A percentile compares a stretch with the other conserved stretches of the same genome.
These are phyloP conservation scores for Poecilia latipinna DNA, from an alignment of 2,113 vertebrate species.

Conservation along the genomic window DNA sequence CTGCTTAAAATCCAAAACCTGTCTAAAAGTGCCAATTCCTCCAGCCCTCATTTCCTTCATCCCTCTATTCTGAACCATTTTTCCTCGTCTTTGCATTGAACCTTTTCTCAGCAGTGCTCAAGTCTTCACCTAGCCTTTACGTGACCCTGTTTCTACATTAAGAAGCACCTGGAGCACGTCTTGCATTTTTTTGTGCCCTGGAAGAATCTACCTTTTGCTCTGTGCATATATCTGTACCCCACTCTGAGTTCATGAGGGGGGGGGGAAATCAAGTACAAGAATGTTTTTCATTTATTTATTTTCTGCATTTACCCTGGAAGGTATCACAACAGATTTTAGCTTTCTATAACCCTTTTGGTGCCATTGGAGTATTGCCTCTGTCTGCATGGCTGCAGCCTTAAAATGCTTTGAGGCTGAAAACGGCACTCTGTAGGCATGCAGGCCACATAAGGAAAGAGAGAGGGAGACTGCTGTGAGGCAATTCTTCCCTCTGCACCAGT, in stretches of 20 bases:
- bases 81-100: too few relatives aligned
- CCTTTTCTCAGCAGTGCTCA: constrained; percentile 21
- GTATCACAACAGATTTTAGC: neutral
- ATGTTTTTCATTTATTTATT: neutral
- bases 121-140: constrained; percentile 35
- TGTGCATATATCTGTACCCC: constrained; percentile 2
- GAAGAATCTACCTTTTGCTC: neutral
- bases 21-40: neutral
- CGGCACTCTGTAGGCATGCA: constrained; percentile 31
- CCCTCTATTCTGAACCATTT: constrained; percentile 2
- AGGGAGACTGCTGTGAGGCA: constrained; percentile 26
- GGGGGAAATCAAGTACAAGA: neutral
- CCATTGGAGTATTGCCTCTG: neutral
- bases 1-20: neutral
- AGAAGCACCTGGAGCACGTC: constrained; percentile 30
- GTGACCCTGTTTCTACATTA: constrained; percentile 44
- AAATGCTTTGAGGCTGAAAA: constrained; percentile 16
- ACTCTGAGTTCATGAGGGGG: neutral
- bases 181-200: constrained; percentile 14
- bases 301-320: neutral
- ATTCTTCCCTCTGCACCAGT: constrained; percentile 47
- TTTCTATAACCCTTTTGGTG: neutral
- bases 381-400: constrained; percentile 18
- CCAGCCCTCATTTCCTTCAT: neutral
- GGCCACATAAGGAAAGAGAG: constrained; percentile 18